phyloP scores from a whole-genome alignment of 2,113 vertebrate genomes.

The Panthera uncia region DNA sequence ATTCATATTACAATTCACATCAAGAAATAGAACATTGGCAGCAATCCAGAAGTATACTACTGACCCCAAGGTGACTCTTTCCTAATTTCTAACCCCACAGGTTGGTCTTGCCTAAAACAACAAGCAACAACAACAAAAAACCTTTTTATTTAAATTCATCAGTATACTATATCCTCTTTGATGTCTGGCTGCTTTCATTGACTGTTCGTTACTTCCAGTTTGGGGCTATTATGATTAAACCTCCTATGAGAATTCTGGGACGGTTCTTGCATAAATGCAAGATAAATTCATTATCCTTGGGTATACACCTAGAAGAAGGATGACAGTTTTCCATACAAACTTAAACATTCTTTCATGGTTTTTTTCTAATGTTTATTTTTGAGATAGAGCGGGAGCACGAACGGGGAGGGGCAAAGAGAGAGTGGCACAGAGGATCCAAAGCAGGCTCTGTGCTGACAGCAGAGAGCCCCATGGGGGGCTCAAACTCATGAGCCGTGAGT shows the following conservation, averaged over 20 bases:
- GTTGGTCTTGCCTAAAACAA: background rate
- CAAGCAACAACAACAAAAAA: background rate
- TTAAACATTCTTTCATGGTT: background rate
- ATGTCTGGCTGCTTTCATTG: background rate
- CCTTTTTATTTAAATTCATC: background rate
- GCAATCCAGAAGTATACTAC: background rate
- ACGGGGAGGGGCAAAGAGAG: too few species aligned
- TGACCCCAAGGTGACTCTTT: background rate
- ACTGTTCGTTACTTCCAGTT: background rate
- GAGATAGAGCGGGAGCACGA: too few species aligned
- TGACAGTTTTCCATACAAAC: background rate
- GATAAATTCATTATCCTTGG: background rate
- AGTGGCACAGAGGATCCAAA: too few species aligned
- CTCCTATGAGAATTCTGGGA: background rate
- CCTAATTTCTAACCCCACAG: background rate
- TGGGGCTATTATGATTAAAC: background rate
- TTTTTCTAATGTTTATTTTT: too few species aligned
- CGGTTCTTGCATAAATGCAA: background rate
- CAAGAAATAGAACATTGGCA: background rate
- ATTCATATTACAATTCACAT: background rate
- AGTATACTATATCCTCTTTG: background rate
- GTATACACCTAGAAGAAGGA: background rate
- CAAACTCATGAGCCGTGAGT: too few species aligned
- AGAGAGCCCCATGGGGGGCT: too few species aligned
- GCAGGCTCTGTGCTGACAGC: too few species aligned